Evolutionary conservation across 2,113 vertebrate genomes (phyloP), one percentile per base, ranked within the genome.

Genomic region (Patagioenas fasciata): DNA sequence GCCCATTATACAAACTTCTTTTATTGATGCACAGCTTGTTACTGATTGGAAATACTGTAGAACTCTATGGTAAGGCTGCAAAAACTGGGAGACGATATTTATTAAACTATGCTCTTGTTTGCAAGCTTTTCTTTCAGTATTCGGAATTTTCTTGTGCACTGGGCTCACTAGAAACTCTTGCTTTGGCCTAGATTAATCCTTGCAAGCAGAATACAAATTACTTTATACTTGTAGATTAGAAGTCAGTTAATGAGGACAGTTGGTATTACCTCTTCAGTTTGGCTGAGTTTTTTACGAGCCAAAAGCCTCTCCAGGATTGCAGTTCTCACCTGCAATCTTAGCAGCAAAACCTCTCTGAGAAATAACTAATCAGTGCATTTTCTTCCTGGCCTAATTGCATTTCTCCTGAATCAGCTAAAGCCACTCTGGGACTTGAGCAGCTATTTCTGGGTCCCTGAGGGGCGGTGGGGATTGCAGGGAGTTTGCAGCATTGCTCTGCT

Each of bases 381-480:
- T 92, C 47, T 56, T 67, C 57, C 65, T 81, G 77, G 38, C 53
- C 88, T 91, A 74, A 90, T 94, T 93, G 74, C 54, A 53, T 90
- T 95, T 93, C 77, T 89, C 72, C 34, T 84, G 93, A 96, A 71
- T 92, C 80, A 91, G 73, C 80, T 74, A 67, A 90, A 86, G 24
- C 34, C 57, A 26, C 7, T 19, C 23, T 75, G 92, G 77, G 93
- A 57, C 83, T 69, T 79, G 0, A 4, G 72, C 82, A 88, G 90
- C 80, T 91, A 71, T 93, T 96, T 89, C 92, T 94, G 83, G 20
- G 88, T 93, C 93, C 67, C 88, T 84, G 65, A 84, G 75, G 85
- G 72, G 93, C 86, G 77, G 29, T 93, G 82, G 48, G 51, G 82
- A 92, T 95, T 88, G 85, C 88, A 95, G 85, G 95, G 93, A 93